Conservation (phyloP, 2,113 vertebrate genomes). For the Ammospiza nelsoni region DNA sequence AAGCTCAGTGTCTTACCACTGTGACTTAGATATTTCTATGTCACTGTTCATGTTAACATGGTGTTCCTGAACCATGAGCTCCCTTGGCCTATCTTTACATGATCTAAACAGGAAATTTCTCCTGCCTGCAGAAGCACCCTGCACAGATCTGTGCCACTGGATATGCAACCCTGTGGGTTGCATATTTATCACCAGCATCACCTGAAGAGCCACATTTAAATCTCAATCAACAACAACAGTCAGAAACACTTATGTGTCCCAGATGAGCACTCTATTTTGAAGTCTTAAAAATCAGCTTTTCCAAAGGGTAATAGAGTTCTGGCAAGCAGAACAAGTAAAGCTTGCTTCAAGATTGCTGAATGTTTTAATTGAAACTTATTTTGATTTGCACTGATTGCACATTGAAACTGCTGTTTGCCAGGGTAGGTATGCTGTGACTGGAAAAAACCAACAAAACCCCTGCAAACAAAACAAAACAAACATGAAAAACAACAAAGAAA, state of each 20-base stretch:
- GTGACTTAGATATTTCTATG: not conserved
- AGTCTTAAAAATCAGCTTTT: not conserved
- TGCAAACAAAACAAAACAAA: not conserved
- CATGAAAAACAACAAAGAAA: not conserved
- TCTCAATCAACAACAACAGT: not conserved
- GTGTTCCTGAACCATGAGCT: not conserved
- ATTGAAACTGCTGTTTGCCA: not conserved
- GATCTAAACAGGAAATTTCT: not conserved
- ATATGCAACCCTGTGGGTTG: not conserved
- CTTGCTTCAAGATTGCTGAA: not conserved
- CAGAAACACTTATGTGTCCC: not conserved
- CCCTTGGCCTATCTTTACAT: not conserved
- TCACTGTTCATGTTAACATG: fast-evolving
- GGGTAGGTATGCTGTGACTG: not conserved
- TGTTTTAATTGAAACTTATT: not conserved
- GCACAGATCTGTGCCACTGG: not conserved
- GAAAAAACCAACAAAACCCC: not conserved
- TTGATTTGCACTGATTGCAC: not conserved
- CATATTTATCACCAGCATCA: not conserved
- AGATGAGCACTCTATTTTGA: not conserved
- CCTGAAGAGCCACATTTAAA: not conserved
- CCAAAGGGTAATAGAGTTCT: not conserved
- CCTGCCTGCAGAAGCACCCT: not conserved
- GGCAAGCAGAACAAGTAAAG: not conserved
- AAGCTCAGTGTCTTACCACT: not conserved